phyloP scores from a whole-genome alignment of 2,888 invertebrate genomes.

The Antheraea assamensis region DNA sequence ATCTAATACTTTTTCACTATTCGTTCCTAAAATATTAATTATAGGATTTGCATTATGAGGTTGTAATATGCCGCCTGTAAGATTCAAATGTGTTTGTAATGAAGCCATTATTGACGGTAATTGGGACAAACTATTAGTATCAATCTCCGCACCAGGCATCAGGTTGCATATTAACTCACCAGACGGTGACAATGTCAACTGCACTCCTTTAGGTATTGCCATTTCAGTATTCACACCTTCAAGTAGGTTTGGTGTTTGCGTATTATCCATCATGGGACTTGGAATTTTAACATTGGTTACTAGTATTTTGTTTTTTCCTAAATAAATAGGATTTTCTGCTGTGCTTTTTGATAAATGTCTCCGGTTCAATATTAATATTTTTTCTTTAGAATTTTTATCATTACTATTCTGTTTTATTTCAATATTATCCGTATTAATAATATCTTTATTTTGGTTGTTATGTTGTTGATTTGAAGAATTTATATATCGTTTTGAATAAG shows the following conservation, averaged over 20 bases:
- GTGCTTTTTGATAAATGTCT: slow-evolving; percentile 35
- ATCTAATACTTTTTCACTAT: slow-evolving; percentile 11
- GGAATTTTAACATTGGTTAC: slow-evolving; percentile 57
- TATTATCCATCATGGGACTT: slow-evolving; percentile 22
- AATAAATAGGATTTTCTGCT: slow-evolving; percentile 48
- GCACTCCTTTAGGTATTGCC: slow-evolving; percentile 46
- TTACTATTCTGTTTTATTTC: slow-evolving; percentile 25
- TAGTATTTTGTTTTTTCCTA: slow-evolving; percentile 67
- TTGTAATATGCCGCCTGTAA: not conserved
- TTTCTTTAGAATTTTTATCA: slow-evolving; percentile 31
- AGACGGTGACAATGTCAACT: slow-evolving; percentile 43
- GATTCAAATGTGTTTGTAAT: slow-evolving; percentile 2
- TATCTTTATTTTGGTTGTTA: not conserved
- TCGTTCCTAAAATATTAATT: not conserved
- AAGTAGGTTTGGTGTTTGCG: not conserved
- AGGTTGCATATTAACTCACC: slow-evolving; percentile 42
- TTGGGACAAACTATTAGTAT: slow-evolving; percentile 5
- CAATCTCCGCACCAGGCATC: slow-evolving; percentile 18
- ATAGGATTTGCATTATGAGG: not conserved
- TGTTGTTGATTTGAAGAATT: not conserved
- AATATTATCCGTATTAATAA: not conserved
- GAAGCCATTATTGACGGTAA: slow-evolving; percentile 8
- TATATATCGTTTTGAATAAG: not conserved
- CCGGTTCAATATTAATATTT: slow-evolving; percentile 41
- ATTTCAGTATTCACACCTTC: slow-evolving; percentile 21